phyloP scores from a whole-genome alignment of 2,797 vertebrate genomes.

The Pipistrellus pygmaeus region DNA sequence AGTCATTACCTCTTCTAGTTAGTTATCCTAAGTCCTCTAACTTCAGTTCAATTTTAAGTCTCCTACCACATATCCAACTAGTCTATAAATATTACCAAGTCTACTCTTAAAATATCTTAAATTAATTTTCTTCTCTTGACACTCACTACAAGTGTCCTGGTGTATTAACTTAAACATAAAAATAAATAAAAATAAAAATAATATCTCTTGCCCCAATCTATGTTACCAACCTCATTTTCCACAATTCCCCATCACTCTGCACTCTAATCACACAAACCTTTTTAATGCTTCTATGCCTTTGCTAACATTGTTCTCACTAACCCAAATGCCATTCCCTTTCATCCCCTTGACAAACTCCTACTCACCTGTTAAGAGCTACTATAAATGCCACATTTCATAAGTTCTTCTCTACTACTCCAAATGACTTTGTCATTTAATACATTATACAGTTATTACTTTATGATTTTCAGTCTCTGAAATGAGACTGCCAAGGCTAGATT shows the following conservation, averaged over 20 bases:
- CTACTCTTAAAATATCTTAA: conserved; percentile 23
- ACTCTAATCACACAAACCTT: neutral
- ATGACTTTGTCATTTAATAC: conserved; percentile 8
- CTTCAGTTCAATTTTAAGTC: conserved; percentile 17
- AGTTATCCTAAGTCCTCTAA: neutral
- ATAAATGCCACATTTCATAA: neutral
- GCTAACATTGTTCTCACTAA: conserved; percentile 15
- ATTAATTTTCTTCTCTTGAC: neutral
- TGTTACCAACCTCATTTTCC: neutral
- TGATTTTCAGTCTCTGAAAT: neutral
- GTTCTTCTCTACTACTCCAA: neutral
- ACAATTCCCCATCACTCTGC: neutral
- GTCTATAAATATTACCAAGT: conserved; percentile 22
- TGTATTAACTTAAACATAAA: conserved; percentile 16
- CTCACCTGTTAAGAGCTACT: conserved; percentile 14
- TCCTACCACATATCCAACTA: neutral
- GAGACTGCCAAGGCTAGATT: neutral
- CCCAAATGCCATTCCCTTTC: conserved; percentile 9
- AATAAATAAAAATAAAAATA: conserved; percentile 44
- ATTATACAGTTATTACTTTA: conserved; percentile 20
- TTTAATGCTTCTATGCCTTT: neutral
- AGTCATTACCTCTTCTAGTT: conserved; percentile 28
- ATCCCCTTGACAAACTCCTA: conserved; percentile 22
- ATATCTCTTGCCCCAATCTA: neutral
- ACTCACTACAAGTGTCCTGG: neutral